Evolutionary conservation across 2,797 vertebrate species (phyloP).

Genomic region (Rallus crepitans): DNA sequence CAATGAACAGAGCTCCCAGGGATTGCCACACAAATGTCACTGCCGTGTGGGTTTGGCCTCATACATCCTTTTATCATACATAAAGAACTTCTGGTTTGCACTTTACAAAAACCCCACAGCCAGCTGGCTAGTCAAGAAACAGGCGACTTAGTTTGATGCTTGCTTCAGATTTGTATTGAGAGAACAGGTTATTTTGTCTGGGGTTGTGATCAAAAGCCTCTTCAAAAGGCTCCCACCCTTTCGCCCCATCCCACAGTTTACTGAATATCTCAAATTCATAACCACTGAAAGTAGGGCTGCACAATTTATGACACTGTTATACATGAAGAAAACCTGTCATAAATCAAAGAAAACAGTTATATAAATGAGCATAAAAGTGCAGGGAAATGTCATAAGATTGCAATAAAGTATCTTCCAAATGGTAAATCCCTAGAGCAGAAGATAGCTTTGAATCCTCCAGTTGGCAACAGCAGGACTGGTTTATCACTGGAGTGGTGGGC

Average conservation of each 20-base stretch:
- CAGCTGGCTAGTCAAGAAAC: neutral
- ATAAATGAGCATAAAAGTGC: constrained; percentile 65
- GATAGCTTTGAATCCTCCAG: constrained; percentile 11
- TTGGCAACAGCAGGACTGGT: neutral
- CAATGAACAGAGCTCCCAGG: neutral
- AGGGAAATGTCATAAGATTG: constrained; percentile 59
- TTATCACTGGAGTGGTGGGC: neutral
- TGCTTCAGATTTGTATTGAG: neutral
- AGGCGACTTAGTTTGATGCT: neutral
- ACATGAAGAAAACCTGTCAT: constrained; percentile 48
- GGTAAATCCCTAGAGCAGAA: constrained; percentile 46
- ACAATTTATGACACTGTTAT: constrained; percentile 59
- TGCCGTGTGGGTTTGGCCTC: neutral
- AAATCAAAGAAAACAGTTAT: constrained; percentile 68
- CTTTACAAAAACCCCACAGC: neutral
- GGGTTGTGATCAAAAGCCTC: constrained; percentile 15
- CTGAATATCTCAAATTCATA: constrained; percentile 13
- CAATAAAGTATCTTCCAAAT: constrained; percentile 49
- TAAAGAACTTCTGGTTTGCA: neutral
- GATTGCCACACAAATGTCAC: neutral
- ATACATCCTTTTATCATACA: neutral
- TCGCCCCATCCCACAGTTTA: neutral
- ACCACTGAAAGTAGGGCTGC: neutral
- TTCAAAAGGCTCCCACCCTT: neutral
- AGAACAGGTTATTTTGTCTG: neutral